Conservation (phyloP, 2,888 invertebrate genomes). For the Coelinius sp. region DNA sequence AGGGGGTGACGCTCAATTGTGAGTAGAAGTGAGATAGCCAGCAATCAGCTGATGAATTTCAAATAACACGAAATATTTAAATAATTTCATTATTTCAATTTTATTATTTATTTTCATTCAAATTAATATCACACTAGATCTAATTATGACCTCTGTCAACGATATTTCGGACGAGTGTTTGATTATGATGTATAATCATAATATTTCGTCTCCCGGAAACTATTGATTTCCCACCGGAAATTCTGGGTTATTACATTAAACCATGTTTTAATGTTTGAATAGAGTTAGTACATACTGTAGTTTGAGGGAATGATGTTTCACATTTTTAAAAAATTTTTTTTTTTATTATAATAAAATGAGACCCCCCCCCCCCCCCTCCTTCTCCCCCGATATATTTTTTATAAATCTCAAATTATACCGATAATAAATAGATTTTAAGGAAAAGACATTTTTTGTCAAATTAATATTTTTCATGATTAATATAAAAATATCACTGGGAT, state of each 20-base stretch:
- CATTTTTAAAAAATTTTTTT: neutral
- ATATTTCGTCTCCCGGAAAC: neutral
- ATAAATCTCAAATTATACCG: no score
- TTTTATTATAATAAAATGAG: no score
- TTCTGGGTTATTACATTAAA: neutral
- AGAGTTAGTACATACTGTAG: neutral
- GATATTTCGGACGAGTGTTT: neutral
- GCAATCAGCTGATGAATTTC: conserved; percentile 30
- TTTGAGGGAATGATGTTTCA: neutral
- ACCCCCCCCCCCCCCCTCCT: no score
- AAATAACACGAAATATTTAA: neutral
- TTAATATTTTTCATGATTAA: no score
- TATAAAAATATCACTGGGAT: neutral
- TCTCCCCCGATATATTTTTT: no score
- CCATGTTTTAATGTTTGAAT: neutral
- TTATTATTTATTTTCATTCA: neutral
- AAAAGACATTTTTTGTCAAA: no score
- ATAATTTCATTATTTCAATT: conserved; percentile 33
- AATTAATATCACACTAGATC: neutral
- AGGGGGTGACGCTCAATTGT: conserved; percentile 6
- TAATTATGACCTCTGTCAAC: neutral
- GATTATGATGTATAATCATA: no score
- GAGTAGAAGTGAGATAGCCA: conserved; percentile 1
- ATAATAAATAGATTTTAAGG: no score
- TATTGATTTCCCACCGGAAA: neutral